Base-by-base conservation (phyloP, 2,888 invertebrate species). In the Ormia ochracea region DNA sequence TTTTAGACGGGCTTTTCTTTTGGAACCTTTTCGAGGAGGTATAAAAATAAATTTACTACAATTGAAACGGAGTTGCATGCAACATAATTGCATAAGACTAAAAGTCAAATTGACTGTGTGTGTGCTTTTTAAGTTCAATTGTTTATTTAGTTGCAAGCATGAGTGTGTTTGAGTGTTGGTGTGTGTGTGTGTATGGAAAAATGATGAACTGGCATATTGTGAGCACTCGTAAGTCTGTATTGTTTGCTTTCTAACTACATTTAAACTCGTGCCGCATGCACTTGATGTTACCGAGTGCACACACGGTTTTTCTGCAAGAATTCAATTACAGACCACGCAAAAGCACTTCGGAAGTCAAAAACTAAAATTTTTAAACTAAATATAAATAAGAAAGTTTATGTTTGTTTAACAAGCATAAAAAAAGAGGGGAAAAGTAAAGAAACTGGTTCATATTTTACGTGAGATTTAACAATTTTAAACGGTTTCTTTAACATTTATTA, bases 31-130 rank as follows among this genome's bases (percentile, higher is more conserved):
- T 59, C 19, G 43, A 66, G 77, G 50, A 61, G 36, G 26, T 28
- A 72, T 66, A 72, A 66, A 77, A 65, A 65, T 69, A 69, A 69
- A 65, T 79, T 69, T 70, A 48, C 5, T 70, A 70, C 36, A 70
- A 70, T 54, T 56, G 36, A 63, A 65, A 58, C 63, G 63, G 48
- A 63, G 69, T 74, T 69, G 66, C 78, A 69, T 70, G 76, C 76
- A 76, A 70, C 69, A 63, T 48, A 58, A 69, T 54, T 26, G 21
- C 38, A 38, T 45, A 48, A 23, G 50, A 59, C 19, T 33, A 58
- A 23, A 66, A 66, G 43, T 28, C 45, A 61, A 56, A 26, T 14
- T 41, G 56, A 17, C 23, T 56, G 50, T 9, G n/a, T 10, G 59
- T 70, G 10, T 36, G 41, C 12, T 19, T 45, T 21, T 45, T 19